phyloP scores from a whole-genome alignment of 64 coral and sea anemone genomes.

The Cladopsammia gracilis region DNA sequence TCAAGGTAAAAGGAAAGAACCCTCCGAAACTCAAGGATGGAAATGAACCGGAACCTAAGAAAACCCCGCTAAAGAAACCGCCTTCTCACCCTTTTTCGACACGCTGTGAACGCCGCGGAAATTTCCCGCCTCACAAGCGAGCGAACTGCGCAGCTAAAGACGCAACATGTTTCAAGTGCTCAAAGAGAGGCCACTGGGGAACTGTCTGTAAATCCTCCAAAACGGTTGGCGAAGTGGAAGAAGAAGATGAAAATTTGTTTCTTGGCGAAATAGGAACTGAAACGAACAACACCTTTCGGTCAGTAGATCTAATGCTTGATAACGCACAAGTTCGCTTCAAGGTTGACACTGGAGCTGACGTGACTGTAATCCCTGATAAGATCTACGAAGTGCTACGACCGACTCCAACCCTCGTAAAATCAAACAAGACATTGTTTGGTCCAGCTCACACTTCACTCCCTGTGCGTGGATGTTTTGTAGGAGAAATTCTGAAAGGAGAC shows the following conservation, averaged over 20 bases:
- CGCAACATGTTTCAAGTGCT: neutral
- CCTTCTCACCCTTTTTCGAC: neutral
- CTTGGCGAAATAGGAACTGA: neutral
- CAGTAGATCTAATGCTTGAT: neutral
- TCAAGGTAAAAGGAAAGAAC: neutral
- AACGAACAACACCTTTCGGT: neutral
- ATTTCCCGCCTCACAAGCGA: no score
- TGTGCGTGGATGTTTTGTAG: neutral
- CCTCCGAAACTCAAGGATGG: neutral
- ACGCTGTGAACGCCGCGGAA: no score
- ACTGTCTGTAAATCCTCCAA: neutral
- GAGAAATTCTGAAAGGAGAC: neutral
- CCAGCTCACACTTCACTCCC: neutral
- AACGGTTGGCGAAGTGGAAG: neutral
- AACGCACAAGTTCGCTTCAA: neutral
- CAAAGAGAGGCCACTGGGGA: neutral
- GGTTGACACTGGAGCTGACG: conserved; percentile 30
- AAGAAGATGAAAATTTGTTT: neutral
- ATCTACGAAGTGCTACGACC: neutral
- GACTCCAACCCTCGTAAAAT: neutral
- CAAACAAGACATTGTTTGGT: neutral
- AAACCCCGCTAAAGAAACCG: neutral
- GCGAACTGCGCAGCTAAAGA: no score
- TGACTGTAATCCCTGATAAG: neutral
- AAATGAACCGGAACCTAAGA: neutral